Conservation (phyloP, 2,797 vertebrate species). For the Pseudochirops cupreus region DNA sequence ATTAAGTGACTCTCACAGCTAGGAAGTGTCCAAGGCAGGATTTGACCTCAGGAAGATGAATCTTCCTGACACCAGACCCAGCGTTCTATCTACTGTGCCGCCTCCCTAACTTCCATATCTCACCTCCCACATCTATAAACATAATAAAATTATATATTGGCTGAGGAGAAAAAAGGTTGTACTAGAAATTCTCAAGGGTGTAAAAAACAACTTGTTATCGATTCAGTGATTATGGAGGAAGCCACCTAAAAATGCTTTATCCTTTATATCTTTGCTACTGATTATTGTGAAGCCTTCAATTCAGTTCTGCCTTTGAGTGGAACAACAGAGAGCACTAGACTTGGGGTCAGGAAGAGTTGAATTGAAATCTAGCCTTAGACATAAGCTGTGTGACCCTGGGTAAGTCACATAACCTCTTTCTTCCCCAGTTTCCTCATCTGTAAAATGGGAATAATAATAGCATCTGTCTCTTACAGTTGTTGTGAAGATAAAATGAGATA, state of each 20-base stretch:
- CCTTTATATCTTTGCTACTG: neutral
- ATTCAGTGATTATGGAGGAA: neutral
- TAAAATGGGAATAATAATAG: neutral
- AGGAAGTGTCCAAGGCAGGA: too few relatives aligned
- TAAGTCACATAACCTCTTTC: neutral
- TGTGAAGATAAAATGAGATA: neutral
- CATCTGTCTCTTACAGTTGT: neutral
- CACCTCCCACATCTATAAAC: neutral
- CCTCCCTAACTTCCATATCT: too few relatives aligned
- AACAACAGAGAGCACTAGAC: neutral
- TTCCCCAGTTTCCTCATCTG: neutral
- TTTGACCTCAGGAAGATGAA: too few relatives aligned
- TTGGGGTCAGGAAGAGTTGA: neutral
- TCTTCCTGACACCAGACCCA: too few relatives aligned
- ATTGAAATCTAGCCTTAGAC: neutral
- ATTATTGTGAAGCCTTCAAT: neutral
- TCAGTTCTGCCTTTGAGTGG: neutral
- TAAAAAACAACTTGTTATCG: neutral
- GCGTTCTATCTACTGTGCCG: too few relatives aligned
- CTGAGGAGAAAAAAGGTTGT: neutral
- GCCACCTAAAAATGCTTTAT: neutral
- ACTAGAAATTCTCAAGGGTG: neutral
- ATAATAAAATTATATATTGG: neutral
- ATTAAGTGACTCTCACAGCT: too few relatives aligned
- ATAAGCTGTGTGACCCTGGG: neutral